A percentile compares a stretch with the other conserved stretches of the same genome.
These are phyloP conservation scores for Aphaenogaster rudis DNA, from an alignment of 1,140 invertebrate genomes.

Conservation along the genomic window DNA sequence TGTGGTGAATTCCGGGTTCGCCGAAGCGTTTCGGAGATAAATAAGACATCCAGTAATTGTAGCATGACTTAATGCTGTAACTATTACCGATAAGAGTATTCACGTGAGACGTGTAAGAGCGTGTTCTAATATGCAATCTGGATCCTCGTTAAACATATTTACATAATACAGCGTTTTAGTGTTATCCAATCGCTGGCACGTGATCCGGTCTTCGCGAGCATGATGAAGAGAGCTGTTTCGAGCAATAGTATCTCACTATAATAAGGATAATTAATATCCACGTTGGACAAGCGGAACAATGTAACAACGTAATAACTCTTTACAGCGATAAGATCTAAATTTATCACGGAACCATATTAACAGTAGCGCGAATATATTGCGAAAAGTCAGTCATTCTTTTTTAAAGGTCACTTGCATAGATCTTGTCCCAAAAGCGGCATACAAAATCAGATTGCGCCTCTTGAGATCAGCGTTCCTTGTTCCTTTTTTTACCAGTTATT, in stretches of 20 bases:
- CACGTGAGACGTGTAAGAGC: background rate
- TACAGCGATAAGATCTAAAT: constrained; percentile 21
- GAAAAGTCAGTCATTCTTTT: background rate
- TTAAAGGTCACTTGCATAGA: background rate
- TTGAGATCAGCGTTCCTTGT: background rate
- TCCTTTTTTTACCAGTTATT: background rate
- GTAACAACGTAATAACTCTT: constrained; percentile 26
- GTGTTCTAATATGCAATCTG: background rate
- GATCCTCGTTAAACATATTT: constrained; percentile 1
- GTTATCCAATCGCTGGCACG: constrained; percentile 1
- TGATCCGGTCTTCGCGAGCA: background rate
- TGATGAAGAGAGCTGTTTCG: constrained; percentile 2
- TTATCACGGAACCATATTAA: background rate
- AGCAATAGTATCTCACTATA: constrained; percentile 19
- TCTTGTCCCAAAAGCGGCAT: background rate
- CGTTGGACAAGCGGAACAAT: background rate
- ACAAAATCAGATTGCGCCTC: background rate
- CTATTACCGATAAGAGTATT: background rate
- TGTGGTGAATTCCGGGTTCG: background rate
- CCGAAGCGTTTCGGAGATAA: background rate
- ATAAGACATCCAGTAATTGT: background rate
- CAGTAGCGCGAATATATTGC: background rate
- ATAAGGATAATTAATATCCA: constrained; percentile 22
- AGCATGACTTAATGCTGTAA: background rate
- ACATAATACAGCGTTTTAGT: background rate